A percentile compares a stretch with the other conserved stretches of the same genome.
These are phyloP conservation scores for Drosophila glabriapex DNA, from an alignment of 2,888 invertebrate genomes.

Conservation along the genomic window DNA sequence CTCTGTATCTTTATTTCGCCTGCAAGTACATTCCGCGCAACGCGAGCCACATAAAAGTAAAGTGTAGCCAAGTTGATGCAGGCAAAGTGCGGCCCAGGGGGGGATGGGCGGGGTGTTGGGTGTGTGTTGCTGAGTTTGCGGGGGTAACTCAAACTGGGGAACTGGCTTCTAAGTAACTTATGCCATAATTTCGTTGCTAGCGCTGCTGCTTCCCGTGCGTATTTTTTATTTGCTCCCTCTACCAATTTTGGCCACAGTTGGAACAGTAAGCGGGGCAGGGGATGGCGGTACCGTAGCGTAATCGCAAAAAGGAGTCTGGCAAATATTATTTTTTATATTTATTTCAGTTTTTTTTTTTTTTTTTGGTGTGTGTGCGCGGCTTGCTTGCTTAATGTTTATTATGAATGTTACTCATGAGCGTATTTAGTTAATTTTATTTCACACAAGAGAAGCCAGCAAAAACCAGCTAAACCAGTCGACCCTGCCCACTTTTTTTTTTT, in stretches of 20 bases:
- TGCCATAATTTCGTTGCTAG: constrained; percentile 73
- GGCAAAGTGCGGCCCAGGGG: constrained; percentile 32
- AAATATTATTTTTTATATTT: constrained; percentile 83
- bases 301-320: constrained; percentile 80
- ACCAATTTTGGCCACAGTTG: constrained; percentile 41
- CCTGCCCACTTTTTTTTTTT: constrained; percentile 28
- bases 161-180: constrained; percentile 76
- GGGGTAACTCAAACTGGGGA: constrained; percentile 37
- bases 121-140: not conserved
- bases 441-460: constrained; percentile 75
- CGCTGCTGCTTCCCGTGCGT: constrained; percentile 53
- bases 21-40: constrained; percentile 75
- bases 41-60: constrained; percentile 75
- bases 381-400: constrained; percentile 79
- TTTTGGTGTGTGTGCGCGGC: constrained; percentile 21
- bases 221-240: constrained; percentile 55
- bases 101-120: not conserved
- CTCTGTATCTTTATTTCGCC: constrained; percentile 79
- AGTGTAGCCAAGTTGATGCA: constrained; percentile 76
- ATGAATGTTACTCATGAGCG: constrained; percentile 82
- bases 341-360: constrained; percentile 55
- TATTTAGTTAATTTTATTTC: constrained; percentile 82
- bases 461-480: constrained; percentile 33
- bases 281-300: constrained; percentile 39
- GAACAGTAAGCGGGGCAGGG: not conserved